Evolutionary conservation across 2,797 vertebrate species (phyloP), one percentile per base, ranked within the genome.

Genomic region (Leuciscus waleckii): DNA sequence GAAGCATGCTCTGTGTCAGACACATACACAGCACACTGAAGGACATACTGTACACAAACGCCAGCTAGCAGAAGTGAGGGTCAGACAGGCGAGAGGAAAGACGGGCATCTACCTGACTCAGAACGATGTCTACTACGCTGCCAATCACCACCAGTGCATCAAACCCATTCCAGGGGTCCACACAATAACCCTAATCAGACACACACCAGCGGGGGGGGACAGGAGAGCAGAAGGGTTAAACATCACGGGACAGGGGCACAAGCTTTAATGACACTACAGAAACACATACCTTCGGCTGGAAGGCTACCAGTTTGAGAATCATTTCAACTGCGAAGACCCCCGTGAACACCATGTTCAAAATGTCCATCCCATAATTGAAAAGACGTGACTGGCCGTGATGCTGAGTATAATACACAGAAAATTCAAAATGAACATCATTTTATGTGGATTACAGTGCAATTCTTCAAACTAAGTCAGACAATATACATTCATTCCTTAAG

Each of bases 111-210:
- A 98, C 97, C 97, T 99, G 97, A 96, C 97, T 99, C 95, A 99
- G 98, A 94, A 98, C 96, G 97, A 99, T 98, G 97, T 99, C 98
- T 94, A 99, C 96, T 96, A 99, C 96, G 95, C 98, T 99, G 97
- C 98, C 98, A 94, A 99, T 96, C 95, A 99, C 98, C 96, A 99
- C 98, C 96, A 99, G 96, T 91, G 97, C 98, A 95, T 99, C 98
- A 95, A 99, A 99, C 94, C 98, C 96, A 93, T 99, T 99, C 98
- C 98, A 99, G 96, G 98, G 95, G 92, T 99, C 98, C 93, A 97
- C 97, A 95, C 98, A 97, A 96, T 99, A 99, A 90, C 98, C 98
- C 98, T 99, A 96, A 49, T 43, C 94, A 93, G 95, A 95, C 94
- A 13, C 88, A 81, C 71, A 77, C 29, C 46, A n/a, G 80, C 21